These are phyloP conservation scores for Muricea muricata DNA, from an alignment of 92 coral and sea anemone genomes.

Conservation along the genomic window DNA sequence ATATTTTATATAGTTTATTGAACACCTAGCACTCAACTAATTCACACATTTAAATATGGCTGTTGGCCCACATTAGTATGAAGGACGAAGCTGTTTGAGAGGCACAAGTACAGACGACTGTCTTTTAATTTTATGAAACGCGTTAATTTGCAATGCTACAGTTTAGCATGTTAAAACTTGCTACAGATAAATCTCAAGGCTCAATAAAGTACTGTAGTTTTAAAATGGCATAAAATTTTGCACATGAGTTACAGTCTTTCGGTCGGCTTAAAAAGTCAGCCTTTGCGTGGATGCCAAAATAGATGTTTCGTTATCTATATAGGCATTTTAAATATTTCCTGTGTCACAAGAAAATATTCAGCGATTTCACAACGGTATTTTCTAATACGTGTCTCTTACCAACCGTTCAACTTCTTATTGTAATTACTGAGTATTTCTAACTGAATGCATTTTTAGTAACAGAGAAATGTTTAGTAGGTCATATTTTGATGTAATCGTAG, in stretches of 20 bases:
- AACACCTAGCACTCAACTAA: neutral
- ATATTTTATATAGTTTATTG: neutral
- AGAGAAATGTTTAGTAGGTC: too few species aligned
- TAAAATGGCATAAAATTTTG: neutral
- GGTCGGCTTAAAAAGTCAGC: neutral
- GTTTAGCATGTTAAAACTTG: neutral
- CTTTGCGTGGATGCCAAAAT: neutral
- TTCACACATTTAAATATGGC: neutral
- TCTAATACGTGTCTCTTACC: too few species aligned
- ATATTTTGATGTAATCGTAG: too few species aligned
- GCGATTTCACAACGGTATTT: too few species aligned
- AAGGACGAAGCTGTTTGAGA: neutral
- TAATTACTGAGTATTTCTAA: too few species aligned
- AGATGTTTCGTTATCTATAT: neutral
- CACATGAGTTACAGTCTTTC: neutral
- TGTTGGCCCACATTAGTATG: neutral
- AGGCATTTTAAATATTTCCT: neutral
- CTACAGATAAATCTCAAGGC: neutral
- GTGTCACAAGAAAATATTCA: neutral
- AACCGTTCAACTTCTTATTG: too few species aligned
- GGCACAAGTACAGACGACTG: neutral
- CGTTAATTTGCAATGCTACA: neutral
- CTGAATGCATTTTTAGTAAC: too few species aligned
- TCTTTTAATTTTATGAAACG: neutral
- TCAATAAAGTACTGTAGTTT: neutral